Evolutionary conservation across 2,888 invertebrate species (phyloP), one percentile per base, ranked within the genome.

Genomic region (Trissolcus brochymenae): DNA sequence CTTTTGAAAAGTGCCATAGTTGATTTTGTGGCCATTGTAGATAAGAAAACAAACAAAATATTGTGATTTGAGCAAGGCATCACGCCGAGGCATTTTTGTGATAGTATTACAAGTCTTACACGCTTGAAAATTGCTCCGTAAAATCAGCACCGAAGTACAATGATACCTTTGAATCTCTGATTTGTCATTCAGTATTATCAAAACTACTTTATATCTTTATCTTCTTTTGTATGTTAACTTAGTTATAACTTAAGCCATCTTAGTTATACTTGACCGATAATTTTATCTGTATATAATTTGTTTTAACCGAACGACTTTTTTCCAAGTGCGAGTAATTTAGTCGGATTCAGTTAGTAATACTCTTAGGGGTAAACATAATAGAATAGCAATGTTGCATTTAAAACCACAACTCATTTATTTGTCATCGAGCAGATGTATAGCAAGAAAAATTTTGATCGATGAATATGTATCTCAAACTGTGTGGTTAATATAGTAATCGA

Each of bases 131-230:
- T 16, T 67, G 61, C 61, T 71, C 62, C 49, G 54, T 71, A 71
- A 65, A 41, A 4, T 25, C 71, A 76, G 66, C 76, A 65, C 71
- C 71, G 57, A 76, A 76, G 76, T 76, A 76, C 71, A 76, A 76
- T 71, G 66, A 64, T 50, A 56, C 51, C 54, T 66, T 73, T 16
- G 21, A 46, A 61, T 7, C 9, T 53, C 9, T 41, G 1, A 13
- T 53, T 57, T 46, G 2, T 57, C 43, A 13, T 56, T 51, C 50
- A 57, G 21, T 49, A 46, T 51, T 62, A 3, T 54, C 16, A 54
- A 65, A 16, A 72, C n/a, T 54, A 49, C 43, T 43, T 43, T 43
- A 3, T 14, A n/a, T 43, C 4, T 4, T 25, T 25, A 2, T 25
- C 4, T 25, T 25, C 4, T 25, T 25, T 4, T 25, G 0, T 25